Base-by-base conservation (phyloP, 2,888 invertebrate genomes). In the Torymus aiolomorphi region DNA sequence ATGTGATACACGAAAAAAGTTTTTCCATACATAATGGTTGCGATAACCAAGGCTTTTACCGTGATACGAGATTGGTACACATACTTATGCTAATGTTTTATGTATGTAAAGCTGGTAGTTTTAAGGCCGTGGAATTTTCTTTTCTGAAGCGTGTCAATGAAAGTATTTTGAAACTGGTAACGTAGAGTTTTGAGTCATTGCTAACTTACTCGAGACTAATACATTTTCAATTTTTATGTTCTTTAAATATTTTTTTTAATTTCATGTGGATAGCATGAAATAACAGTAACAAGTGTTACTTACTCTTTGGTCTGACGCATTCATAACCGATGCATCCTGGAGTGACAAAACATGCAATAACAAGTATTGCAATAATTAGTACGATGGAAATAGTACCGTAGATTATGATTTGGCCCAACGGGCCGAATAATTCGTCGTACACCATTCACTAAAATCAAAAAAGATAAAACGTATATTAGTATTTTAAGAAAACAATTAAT, bases 321-420 rank as follows among this genome's bases (percentile, higher is more conserved):
- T 89, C 85, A 86, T 91, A 90, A 24, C 89, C 88, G 82, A 89
- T 88, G 81, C 91, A 91, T 78, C 90, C 89, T 20, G 91, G 91
- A 14, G 86, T 88, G 61, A 91, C 85, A 67, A 90, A 90, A 83
- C 91, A 91, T 56, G 88, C 88, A 78, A 90, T 85, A 54, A 90
- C 76, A 51, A 91, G 82, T 76, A 90, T 83, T 4, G 85, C 85
- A 66, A 89, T 72, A 63, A 89, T 73, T 54, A 90, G 75, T 62
- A 86, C 82, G 51, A 86, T 82, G 54, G 88, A 87, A 57, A 88
- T 89, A 74, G 87, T 85, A 42, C 85, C 86, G 78, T 90, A 86
- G 77, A 91, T 75, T 79, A 90, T 74, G 67, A 90, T 83, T 78
- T 84, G 89, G 86, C 90, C 90, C 89, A 87, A 87, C 16, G 89